Percentiles rank a stretch among this genome's conserved stretches.
phyloP scores from a whole-genome alignment of 2,797 vertebrate genomes.

The Microcaecilia unicolor region DNA sequence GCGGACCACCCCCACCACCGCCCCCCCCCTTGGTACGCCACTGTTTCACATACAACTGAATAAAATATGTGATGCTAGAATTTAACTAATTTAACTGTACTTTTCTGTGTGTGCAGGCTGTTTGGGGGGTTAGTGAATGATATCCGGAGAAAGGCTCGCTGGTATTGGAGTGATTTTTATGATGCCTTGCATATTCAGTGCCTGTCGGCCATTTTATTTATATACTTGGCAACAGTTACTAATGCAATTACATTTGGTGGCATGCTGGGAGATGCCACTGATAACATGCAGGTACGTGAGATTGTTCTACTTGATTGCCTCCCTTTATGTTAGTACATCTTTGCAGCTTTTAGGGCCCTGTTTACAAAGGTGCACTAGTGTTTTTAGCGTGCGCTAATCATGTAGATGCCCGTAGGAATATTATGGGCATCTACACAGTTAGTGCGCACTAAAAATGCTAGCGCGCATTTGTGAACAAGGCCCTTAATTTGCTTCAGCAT shows the following conservation, averaged over 20 bases:
- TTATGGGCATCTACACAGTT: too few relatives aligned
- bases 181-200: conserved; percentile 60
- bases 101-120: conserved; percentile 32
- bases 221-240: conserved; percentile 59
- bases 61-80: too few relatives aligned
- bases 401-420: too few relatives aligned
- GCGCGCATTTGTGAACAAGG: too few relatives aligned
- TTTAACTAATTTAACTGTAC: too few relatives aligned
- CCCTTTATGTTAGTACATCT: background rate
- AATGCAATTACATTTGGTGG: conserved; percentile 65
- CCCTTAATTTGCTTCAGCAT: background rate
- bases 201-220: conserved; percentile 56
- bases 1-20: too few relatives aligned
- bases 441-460: too few relatives aligned
- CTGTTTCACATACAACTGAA: too few relatives aligned
- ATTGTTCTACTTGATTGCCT: background rate
- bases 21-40: too few relatives aligned
- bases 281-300: conserved; percentile 52
- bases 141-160: conserved; percentile 45
- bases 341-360: too few relatives aligned
- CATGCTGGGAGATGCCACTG: conserved; percentile 58
- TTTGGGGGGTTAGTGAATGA: conserved; percentile 60
- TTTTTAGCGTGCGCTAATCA: too few relatives aligned
- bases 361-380: too few relatives aligned
- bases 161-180: conserved; percentile 57